Evolutionary conservation across 2,797 vertebrate genomes (phyloP), one percentile per base, ranked within the genome.

Genomic region (Agapornis canus): DNA sequence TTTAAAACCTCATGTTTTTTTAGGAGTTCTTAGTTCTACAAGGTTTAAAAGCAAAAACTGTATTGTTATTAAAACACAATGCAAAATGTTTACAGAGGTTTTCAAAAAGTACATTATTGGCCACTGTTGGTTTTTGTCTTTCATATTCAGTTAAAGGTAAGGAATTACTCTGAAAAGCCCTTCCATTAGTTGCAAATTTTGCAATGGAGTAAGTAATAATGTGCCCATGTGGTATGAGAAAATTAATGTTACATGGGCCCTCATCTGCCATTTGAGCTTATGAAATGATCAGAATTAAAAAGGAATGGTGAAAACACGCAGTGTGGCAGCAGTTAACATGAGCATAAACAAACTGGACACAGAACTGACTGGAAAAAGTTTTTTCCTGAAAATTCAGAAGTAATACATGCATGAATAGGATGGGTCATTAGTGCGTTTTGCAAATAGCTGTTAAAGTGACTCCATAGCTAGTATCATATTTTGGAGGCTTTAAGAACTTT

Each of bases 241-340:
- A 79, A 49, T 17, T 18, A 18, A 3, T 72, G 13, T 5, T 64
- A 26, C 3, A 0, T 52, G n/a, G 29, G 21, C 25, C 48, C 31
- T 39, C 4, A 43, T 77, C 39, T 83, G 43, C 64, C 14, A 47
- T 27, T 47, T 81, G 11, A 73, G 21, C 29, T 82, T 59, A 69
- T 2, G 16, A 85, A 84, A 72, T 69, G 31, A 21, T n/a, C 43
- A 47, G 35, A 61, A 65, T 76, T 45, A 29, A 85, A 82, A 47
- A 43, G 25, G 32, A 70, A 51, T 39, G 29, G 61, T 66, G 39
- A 70, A 72, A 27, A 70, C 23, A 6, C 0, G 0, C 25, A 40
- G 29, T 27, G 16, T 59, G 25, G 32, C 9, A 88, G 37, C 57
- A 86, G 40, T 43, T 83, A 29, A 40, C 65, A 25, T 4, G 13